Evolutionary conservation across 1,140 invertebrate genomes (phyloP).

Genomic region (Drosophila tani): DNA sequence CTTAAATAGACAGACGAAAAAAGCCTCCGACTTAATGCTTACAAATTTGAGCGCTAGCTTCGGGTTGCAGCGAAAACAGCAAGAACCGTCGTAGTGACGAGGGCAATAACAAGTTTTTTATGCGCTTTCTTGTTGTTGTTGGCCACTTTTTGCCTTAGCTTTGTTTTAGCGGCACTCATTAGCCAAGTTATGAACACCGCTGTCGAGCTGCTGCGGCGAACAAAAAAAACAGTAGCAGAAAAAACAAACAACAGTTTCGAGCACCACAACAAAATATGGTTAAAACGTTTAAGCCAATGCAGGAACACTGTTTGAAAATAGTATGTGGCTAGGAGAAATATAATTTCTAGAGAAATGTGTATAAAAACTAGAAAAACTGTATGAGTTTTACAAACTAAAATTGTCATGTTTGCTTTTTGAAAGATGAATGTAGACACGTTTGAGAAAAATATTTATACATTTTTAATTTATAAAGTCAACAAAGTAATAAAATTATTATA

Average conservation of each 20-base stretch:
- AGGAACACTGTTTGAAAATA: constrained; percentile 17
- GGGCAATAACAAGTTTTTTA: constrained; percentile 50
- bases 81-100: constrained; percentile 21
- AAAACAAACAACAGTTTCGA: constrained; percentile 41
- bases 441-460: too few species aligned
- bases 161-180: constrained; percentile 72
- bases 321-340: neutral
- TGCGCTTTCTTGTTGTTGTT: constrained; percentile 33
- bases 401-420: too few species aligned
- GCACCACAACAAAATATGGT: constrained; percentile 38
- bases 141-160: constrained; percentile 21
- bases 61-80: constrained; percentile 39
- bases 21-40: constrained; percentile 58
- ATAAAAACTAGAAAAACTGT: neutral
- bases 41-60: constrained; percentile 70
- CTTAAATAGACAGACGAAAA: constrained; percentile 66
- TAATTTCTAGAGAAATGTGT: neutral
- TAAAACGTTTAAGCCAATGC: constrained; percentile 44
- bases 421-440: too few species aligned
- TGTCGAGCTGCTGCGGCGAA: neutral
- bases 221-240: constrained; percentile 31
- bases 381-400: too few species aligned
- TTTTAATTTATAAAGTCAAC: too few species aligned
- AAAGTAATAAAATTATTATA: too few species aligned
- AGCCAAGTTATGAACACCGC: constrained; percentile 76